These are phyloP conservation scores for Orthosia incerta DNA, from an alignment of 2,888 invertebrate genomes.

Conservation along the genomic window DNA sequence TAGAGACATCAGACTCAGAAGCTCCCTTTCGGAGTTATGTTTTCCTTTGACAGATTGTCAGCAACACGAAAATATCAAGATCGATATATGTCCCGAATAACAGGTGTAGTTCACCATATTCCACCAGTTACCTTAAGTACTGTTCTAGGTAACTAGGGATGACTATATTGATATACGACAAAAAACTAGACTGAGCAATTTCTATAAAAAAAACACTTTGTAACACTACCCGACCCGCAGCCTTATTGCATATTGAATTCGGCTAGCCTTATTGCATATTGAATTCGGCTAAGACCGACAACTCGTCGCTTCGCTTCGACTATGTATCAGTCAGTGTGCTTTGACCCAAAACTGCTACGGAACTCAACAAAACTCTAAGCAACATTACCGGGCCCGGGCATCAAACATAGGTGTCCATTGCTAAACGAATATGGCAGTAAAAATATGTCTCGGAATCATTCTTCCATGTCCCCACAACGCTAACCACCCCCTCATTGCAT, in stretches of 20 bases:
- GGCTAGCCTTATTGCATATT: no score
- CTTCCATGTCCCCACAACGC: neutral
- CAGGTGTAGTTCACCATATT: neutral
- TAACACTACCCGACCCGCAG: no score
- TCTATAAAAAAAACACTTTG: no score
- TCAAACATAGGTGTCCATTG: neutral
- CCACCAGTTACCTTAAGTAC: no score
- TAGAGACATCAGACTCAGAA: slow-evolving; percentile 5
- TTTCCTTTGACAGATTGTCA: slow-evolving; percentile 1
- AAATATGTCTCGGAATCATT: slow-evolving; percentile 9
- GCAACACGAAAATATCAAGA: neutral
- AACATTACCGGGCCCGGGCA: no score
- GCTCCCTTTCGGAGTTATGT: neutral
- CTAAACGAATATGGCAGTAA: neutral
- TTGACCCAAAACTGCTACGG: no score
- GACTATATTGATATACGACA: neutral
- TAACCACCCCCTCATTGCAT: slow-evolving; percentile 20
- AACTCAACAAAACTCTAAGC: no score
- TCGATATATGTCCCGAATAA: neutral
- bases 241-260: no score
- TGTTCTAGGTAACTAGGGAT: neutral
- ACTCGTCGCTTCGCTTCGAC: no score
- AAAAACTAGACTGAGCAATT: neutral
- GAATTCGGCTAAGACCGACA: no score
- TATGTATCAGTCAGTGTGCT: no score